These are phyloP conservation scores for Malthinus seriepunctatus DNA, from an alignment of 2,888 invertebrate species.

Conservation along the genomic window DNA sequence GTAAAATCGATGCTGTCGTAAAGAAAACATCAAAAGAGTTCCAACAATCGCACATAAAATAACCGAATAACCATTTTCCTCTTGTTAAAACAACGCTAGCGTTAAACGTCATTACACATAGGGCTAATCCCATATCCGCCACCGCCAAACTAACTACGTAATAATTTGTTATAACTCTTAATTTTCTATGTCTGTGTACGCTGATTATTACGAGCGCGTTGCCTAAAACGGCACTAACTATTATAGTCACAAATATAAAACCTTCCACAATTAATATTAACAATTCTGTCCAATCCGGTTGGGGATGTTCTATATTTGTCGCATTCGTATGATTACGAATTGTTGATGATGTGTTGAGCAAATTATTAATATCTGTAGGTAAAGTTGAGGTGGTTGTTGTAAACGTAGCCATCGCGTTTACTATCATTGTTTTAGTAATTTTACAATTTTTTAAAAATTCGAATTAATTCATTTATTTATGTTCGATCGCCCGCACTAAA, in stretches of 20 bases:
- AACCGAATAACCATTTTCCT: conserved; percentile 86
- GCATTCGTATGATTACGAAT: conserved; percentile 44
- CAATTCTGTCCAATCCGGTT: conserved; percentile 59
- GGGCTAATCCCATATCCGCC: conserved; percentile 90
- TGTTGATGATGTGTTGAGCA: conserved; percentile 40
- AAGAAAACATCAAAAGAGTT: conserved; percentile 94
- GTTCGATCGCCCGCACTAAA: neutral
- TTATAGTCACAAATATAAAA: conserved; percentile 82
- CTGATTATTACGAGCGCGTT: conserved; percentile 90
- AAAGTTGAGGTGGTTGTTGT: conserved; percentile 47
- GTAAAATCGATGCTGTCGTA: conserved; percentile 88
- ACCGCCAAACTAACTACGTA: conserved; percentile 94
- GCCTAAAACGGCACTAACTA: conserved; percentile 86
- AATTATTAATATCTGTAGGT: conserved; percentile 25
- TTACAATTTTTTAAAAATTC: neutral
- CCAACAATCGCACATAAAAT: conserved; percentile 92
- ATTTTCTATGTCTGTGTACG: conserved; percentile 77
- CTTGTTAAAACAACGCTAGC: conserved; percentile 81
- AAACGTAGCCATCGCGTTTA: conserved; percentile 54
- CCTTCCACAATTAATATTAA: conserved; percentile 71
- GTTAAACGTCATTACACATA: conserved; percentile 92
- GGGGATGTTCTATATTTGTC: conserved; percentile 47
- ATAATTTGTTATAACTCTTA: conserved; percentile 90
- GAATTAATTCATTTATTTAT: neutral
- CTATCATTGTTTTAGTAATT: conserved; percentile 49